Evolutionary conservation across 1,140 invertebrate species (phyloP).

Genomic region (Bradynema listronoti): DNA sequence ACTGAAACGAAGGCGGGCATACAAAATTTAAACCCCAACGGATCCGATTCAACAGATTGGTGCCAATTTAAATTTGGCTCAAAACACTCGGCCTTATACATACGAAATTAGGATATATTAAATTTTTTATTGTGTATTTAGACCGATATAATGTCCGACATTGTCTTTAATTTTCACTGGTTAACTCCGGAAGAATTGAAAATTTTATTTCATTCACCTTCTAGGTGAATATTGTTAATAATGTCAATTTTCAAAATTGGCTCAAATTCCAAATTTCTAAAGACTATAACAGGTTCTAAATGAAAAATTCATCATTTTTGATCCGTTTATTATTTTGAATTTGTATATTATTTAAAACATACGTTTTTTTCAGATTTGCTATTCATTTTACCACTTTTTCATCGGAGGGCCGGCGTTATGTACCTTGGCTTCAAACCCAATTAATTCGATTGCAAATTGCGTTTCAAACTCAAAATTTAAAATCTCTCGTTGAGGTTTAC

Average conservation of each 20-base stretch:
- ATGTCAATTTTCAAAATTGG: neutral
- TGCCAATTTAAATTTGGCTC: no score
- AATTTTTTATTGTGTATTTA: no score
- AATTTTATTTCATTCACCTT: conserved; percentile 26
- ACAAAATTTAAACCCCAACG: no score
- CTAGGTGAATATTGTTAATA: neutral
- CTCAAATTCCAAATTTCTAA: no score
- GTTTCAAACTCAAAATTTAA: conserved; percentile 13
- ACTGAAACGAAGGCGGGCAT: no score
- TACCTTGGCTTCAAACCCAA: conserved; percentile 45
- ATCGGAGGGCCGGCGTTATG: conserved; percentile 47
- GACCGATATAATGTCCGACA: conserved; percentile 35
- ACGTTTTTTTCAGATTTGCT: conserved; percentile 32
- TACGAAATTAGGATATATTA: no score
- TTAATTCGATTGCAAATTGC: conserved; percentile 25
- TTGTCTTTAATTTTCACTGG: conserved; percentile 55
- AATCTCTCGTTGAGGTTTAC: no score
- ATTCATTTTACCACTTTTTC: conserved; percentile 55
- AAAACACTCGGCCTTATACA: no score
- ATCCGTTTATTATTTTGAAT: neutral
- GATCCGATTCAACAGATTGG: no score
- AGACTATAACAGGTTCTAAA: no score
- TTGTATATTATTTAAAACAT: neutral
- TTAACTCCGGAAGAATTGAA: conserved; percentile 36
- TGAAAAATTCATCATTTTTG: no score